Conservation (phyloP, 2,888 invertebrate genomes). For the Clistopyga incitator region DNA sequence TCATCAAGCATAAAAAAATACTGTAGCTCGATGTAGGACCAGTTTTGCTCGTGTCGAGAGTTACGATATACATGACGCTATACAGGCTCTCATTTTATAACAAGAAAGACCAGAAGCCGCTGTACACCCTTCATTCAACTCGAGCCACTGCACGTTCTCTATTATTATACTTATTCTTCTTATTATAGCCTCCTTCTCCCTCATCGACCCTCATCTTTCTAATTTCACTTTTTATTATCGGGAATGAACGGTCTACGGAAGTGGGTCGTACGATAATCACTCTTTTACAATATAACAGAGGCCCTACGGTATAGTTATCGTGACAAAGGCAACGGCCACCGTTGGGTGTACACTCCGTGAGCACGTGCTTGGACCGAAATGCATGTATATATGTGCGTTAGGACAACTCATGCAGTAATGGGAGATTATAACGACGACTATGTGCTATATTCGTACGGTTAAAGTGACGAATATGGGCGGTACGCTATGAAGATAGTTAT, state of each 20-base stretch:
- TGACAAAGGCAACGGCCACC: conserved; percentile 56
- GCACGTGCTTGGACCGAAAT: neutral
- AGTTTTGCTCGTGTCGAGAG: conserved; percentile 7
- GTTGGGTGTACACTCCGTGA: conserved; percentile 10
- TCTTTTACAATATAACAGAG: conserved; percentile 62
- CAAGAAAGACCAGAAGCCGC: conserved; percentile 21
- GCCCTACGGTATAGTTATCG: conserved; percentile 55
- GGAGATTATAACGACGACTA: neutral
- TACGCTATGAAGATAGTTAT: too few relatives aligned
- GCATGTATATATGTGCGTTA: neutral
- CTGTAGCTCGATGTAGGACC: neutral
- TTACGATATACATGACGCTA: conserved; percentile 21
- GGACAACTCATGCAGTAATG: neutral
- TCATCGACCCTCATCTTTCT: conserved; percentile 45
- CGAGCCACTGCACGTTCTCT: conserved; percentile 9
- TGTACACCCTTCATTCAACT: conserved; percentile 32
- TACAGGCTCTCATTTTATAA: conserved; percentile 44
- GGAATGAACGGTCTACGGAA: conserved; percentile 48
- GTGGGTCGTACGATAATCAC: conserved; percentile 65
- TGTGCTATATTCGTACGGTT: neutral
- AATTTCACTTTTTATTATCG: conserved; percentile 55
- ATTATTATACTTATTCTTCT: conserved; percentile 43
- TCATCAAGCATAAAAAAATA: conserved; percentile 30
- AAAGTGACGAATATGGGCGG: too few relatives aligned
- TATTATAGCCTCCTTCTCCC: conserved; percentile 25